Percentiles rank a stretch among this genome's conserved stretches.
These are phyloP conservation scores for Agapornis roseicollis DNA, from an alignment of 2,113 vertebrate species.

Conservation along the genomic window DNA sequence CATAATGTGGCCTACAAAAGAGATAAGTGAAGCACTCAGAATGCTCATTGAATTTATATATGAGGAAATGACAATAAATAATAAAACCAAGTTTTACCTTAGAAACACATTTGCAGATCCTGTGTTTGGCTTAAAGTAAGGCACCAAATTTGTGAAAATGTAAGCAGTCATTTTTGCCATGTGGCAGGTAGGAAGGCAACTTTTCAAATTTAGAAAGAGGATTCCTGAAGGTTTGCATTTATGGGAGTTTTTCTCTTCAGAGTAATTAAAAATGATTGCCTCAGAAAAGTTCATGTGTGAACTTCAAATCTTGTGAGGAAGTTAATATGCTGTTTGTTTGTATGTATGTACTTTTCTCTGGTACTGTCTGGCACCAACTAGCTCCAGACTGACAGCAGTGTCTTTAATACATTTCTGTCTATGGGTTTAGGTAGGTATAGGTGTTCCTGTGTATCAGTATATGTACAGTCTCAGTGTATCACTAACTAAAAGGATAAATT, in stretches of 20 bases:
- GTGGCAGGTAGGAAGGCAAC: not conserved
- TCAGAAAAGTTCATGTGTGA: not conserved
- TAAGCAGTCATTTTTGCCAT: not conserved
- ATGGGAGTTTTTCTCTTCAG: not conserved
- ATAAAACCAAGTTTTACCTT: not conserved
- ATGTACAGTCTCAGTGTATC: fast-evolving
- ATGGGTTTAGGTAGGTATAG: not conserved
- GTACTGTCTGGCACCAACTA: not conserved
- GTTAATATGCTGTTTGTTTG: not conserved
- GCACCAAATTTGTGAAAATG: not conserved
- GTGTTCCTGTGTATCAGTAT: not conserved
- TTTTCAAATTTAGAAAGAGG: not conserved
- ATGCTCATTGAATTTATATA: not conserved
- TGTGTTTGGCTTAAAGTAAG: not conserved
- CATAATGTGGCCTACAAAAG: not conserved
- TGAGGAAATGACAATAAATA: not conserved
- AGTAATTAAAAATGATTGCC: not conserved
- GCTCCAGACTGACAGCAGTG: no score
- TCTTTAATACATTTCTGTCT: not conserved
- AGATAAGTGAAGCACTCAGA: not conserved
- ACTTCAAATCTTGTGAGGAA: not conserved
- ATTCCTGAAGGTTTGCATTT: not conserved
- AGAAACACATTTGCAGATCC: not conserved
- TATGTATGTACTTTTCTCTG: not conserved
- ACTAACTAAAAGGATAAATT: not conserved